Conservation (phyloP, 2,888 invertebrate species). For the Laspeyria flexula region DNA sequence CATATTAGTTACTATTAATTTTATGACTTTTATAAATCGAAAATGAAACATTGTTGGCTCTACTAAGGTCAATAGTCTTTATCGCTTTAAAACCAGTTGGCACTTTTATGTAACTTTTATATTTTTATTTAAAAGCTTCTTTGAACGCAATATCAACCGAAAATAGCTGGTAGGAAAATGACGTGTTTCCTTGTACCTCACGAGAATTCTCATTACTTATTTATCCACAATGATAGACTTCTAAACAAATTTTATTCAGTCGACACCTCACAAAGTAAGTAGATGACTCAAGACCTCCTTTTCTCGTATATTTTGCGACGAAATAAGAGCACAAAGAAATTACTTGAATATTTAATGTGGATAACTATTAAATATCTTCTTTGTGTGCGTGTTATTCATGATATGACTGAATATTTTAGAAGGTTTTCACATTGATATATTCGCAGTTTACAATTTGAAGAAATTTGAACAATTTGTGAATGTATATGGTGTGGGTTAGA, state of each 20-base stretch:
- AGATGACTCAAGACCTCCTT: conserved; percentile 1
- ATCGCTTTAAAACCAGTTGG: too few relatives aligned
- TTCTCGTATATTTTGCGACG: conserved; percentile 3
- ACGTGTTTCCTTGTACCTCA: background rate
- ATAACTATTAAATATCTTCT: conserved; percentile 25
- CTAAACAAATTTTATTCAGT: conserved; percentile 12
- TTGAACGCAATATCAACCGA: background rate
- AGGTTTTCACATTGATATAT: conserved; percentile 15
- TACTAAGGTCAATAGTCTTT: too few relatives aligned
- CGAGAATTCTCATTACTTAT: conserved; percentile 15
- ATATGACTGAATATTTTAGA: conserved; percentile 29
- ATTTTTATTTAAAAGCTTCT: background rate
- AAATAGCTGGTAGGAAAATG: conserved; percentile 7
- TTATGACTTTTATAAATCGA: too few relatives aligned
- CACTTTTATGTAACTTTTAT: too few relatives aligned
- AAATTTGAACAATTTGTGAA: conserved; percentile 7
- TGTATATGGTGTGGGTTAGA: background rate
- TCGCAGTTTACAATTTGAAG: conserved; percentile 3
- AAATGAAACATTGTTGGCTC: too few relatives aligned
- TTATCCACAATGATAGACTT: conserved; percentile 10
- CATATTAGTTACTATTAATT: too few relatives aligned
- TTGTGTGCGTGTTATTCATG: conserved; percentile 18
- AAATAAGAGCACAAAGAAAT: conserved; percentile 27
- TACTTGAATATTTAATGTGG: conserved; percentile 24
- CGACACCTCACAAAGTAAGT: background rate